phyloP scores from a whole-genome alignment of 2,113 vertebrate genomes.

The Phainopepla nitens region DNA sequence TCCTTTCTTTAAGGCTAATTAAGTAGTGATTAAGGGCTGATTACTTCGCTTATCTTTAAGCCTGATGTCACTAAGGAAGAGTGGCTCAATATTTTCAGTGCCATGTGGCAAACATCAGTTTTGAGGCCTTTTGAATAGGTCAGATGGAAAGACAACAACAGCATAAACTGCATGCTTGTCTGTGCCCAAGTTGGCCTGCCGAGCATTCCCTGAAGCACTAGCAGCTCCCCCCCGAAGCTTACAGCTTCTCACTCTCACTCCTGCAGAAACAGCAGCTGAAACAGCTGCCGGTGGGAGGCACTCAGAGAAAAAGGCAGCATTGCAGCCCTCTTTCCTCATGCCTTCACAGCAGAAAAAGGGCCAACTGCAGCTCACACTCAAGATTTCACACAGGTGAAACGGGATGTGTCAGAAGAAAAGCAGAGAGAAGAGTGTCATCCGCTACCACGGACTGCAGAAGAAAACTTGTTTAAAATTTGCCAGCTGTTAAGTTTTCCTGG shows the following conservation, averaged over 20 bases:
- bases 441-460: background rate
- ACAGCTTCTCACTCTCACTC: background rate
- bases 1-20: background rate
- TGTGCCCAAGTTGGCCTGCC: background rate
- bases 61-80: background rate
- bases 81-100: background rate
- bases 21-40: background rate
- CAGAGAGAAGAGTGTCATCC: background rate
- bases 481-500: background rate
- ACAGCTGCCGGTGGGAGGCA: background rate
- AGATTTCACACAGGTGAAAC: background rate
- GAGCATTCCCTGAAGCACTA: background rate
- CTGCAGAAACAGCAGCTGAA: background rate
- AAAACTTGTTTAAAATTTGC: background rate
- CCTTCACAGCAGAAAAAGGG: background rate
- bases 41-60: background rate
- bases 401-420: background rate
- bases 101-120: background rate
- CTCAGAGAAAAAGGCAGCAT: background rate
- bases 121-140: background rate
- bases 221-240: background rate
- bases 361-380: background rate
- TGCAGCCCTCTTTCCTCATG: background rate
- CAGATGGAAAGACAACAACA: background rate
- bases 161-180: background rate